Percentiles rank a stretch among this genome's conserved stretches.
phyloP scores from a whole-genome alignment of 2,888 invertebrate genomes.

The Dasysyrphus albostriatus region DNA sequence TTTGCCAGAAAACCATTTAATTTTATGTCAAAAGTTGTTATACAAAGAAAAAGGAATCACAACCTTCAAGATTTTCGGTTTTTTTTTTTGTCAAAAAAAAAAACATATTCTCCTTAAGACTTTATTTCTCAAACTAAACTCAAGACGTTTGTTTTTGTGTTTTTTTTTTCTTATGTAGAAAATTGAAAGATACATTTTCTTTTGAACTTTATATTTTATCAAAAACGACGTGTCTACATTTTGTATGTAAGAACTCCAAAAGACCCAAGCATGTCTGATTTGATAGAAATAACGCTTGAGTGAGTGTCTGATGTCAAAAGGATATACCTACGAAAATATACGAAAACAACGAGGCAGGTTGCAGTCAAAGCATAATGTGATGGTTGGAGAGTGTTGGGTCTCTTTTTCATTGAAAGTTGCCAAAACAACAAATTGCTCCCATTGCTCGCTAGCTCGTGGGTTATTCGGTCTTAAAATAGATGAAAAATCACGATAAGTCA shows the following conservation, averaged over 20 bases:
- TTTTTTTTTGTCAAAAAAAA: not conserved
- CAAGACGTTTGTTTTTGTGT: not conserved
- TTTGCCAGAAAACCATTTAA: slow-evolving; percentile 43
- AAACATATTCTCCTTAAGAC: slow-evolving; percentile 9
- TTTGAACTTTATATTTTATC: slow-evolving; percentile 55
- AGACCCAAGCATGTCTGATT: slow-evolving; percentile 62
- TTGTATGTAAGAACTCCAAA: not conserved
- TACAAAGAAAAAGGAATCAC: not conserved
- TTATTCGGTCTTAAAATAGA: slow-evolving; percentile 39
- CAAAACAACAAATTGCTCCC: slow-evolving; percentile 30
- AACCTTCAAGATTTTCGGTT: slow-evolving; percentile 19
- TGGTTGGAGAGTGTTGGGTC: not conserved
- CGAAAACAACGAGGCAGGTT: slow-evolving; percentile 21
- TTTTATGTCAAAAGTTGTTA: slow-evolving; percentile 29
- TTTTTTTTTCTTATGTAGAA: not conserved
- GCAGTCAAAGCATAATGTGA: slow-evolving; percentile 11
- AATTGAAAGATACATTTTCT: slow-evolving; percentile 49
- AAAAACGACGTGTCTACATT: not conserved
- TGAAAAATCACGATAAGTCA: slow-evolving; percentile 75
- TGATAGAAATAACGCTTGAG: slow-evolving; percentile 65
- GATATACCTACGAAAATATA: not conserved
- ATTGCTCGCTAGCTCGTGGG: not conserved
- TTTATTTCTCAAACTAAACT: not conserved
- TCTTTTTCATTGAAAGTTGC: slow-evolving; percentile 8
- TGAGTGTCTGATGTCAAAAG: slow-evolving; percentile 46